Base-by-base conservation (phyloP, 2,113 vertebrate genomes). In the Laticauda laticaudata region DNA sequence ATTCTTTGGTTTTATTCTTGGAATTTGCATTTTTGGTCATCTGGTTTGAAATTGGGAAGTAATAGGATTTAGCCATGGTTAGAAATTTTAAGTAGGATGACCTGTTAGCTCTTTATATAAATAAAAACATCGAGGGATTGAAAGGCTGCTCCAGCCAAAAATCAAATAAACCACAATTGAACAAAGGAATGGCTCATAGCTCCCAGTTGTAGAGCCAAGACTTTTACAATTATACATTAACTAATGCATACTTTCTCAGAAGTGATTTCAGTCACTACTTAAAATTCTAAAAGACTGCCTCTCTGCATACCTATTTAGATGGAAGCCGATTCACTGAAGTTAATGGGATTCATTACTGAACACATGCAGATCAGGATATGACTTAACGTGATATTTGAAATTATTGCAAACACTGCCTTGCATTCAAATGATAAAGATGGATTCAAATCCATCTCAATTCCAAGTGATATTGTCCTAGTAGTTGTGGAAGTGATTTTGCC, bases 371-470 rank as follows among this genome's bases (percentile, higher is more conserved):
- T 54, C 29, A n/a, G 54, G 53, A 55, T 20, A 29, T 34, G 51
- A 54, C 39, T 81, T 55, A 39, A 0, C 0, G 15, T 9, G n/a
- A 87, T 54, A 87, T 0, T 21, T 26, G 45, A 87, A 90, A 45
- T 43, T 55, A 24, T 69, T 61, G 6, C 18, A 0, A 0, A 1
- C 64, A 39, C 64, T 57, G 92, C n/a, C 45, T 53, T 9, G 0
- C 12, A 0, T 15, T 15, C 92, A 89, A 81, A 43, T 21, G 34
- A 3, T 39, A 81, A 81, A 43, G 34, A 39, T 7, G 6, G n/a
- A 94, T 51, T 87, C 57, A 26, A 6, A 34, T 81, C 75, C 75
- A 43, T 9, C 18, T 43, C 18, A 21, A 9, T 81, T 81, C 75
- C 75, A 81, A 39, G 8, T 81, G 75, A 21, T 43, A 21, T 43